Evolutionary conservation across 2,797 vertebrate species (phyloP).

Genomic region (Lophius americanus): DNA sequence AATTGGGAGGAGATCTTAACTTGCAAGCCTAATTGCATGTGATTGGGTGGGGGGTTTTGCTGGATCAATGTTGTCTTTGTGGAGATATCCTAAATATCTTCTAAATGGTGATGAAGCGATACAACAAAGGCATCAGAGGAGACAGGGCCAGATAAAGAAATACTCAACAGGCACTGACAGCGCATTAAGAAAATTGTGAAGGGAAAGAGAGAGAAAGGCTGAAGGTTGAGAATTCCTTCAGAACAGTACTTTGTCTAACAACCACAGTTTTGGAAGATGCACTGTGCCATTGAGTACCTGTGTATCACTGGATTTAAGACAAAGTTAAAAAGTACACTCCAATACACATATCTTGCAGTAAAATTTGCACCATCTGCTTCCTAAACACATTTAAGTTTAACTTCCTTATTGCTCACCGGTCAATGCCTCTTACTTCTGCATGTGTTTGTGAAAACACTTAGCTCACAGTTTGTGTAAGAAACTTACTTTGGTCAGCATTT

Average conservation of each 20-base stretch:
- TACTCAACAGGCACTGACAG: slow-evolving; percentile 11
- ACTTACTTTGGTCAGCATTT: slow-evolving; percentile 50
- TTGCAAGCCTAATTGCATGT: slow-evolving; percentile 85
- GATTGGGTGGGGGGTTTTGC: slow-evolving; percentile 70
- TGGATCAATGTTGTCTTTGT: slow-evolving; percentile 77
- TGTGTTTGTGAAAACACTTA: slow-evolving; percentile 51
- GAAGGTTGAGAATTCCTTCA: slow-evolving; percentile 45
- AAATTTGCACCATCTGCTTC: slow-evolving; percentile 25
- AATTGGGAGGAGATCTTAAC: slow-evolving; percentile 89
- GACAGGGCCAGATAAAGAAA: slow-evolving; percentile 34
- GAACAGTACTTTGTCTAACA: slow-evolving; percentile 26
- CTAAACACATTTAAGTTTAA: slow-evolving; percentile 18
- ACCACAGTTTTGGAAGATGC: background rate
- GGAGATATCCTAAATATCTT: slow-evolving; percentile 75
- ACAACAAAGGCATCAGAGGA: slow-evolving; percentile 28
- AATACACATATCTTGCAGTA: slow-evolving; percentile 10
- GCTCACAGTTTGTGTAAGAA: slow-evolving; percentile 47
- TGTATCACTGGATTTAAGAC: slow-evolving; percentile 9
- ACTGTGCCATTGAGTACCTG: background rate
- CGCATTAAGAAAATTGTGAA: slow-evolving; percentile 15
- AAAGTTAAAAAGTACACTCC: slow-evolving; percentile 1
- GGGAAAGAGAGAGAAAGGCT: slow-evolving; percentile 7
- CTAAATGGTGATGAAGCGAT: slow-evolving; percentile 56
- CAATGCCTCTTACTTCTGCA: slow-evolving; percentile 22
- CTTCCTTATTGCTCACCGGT: slow-evolving; percentile 18